Conservation (phyloP, 2,113 vertebrate species). For the Bambusicola thoracicus region DNA sequence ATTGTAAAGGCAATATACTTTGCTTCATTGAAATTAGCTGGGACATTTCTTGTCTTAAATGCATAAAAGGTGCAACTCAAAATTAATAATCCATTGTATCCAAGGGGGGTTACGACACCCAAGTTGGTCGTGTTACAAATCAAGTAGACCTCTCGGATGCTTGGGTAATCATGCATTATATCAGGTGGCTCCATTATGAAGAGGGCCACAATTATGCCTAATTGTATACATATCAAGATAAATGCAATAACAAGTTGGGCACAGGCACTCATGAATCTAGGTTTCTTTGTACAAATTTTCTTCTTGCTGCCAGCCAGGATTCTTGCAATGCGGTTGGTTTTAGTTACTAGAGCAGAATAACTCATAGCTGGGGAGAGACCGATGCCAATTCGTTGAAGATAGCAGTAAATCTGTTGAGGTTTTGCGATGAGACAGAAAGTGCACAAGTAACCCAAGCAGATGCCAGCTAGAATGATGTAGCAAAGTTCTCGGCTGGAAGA, state of each 20-base stretch:
- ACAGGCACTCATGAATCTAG: constrained; percentile 97
- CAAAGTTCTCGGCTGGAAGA: constrained; percentile 97
- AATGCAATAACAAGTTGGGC: constrained; percentile 97
- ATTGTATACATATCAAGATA: constrained; percentile 93
- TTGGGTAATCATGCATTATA: constrained; percentile 95
- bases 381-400: constrained; percentile 94
- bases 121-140: constrained; percentile 97
- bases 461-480: constrained; percentile 96
- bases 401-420: constrained; percentile 92
- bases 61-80: constrained; percentile 99
- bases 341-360: constrained; percentile 97
- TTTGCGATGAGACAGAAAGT: constrained; percentile 97
- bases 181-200: constrained; percentile 95
- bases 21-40: constrained; percentile 98
- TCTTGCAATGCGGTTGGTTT: constrained; percentile 97
- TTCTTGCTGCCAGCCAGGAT: constrained; percentile 99
- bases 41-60: constrained; percentile 98
- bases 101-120: constrained; percentile 94
- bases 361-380: constrained; percentile 98
- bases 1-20: constrained; percentile 99
- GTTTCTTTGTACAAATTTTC: constrained; percentile 99
- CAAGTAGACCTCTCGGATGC: constrained; percentile 95
- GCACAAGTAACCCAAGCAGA: constrained; percentile 96
- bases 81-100: constrained; percentile 96
- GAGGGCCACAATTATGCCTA: constrained; percentile 95